Conservation (phyloP, 2,888 invertebrate species). For the Encarsia formosa region DNA sequence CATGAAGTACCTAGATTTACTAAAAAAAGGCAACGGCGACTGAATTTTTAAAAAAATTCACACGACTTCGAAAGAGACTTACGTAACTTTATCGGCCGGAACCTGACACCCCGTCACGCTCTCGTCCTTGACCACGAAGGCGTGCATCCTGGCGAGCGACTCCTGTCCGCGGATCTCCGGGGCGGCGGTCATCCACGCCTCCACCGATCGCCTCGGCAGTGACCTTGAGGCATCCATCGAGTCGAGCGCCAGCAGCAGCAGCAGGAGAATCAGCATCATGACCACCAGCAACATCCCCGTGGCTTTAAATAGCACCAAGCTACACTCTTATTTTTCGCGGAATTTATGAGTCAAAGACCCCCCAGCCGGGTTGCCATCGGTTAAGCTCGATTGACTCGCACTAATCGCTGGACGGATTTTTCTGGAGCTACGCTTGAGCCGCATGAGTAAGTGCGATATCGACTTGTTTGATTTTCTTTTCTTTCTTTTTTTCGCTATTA, state of each 20-base stretch:
- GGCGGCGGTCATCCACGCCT: neutral
- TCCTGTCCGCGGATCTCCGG: no score
- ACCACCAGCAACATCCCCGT: neutral
- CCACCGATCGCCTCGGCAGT: neutral
- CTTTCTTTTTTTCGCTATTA: no score
- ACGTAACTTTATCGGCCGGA: constrained; percentile 31
- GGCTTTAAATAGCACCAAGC: neutral
- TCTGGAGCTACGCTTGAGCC: no score
- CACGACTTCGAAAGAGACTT: no score
- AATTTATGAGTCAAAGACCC: neutral
- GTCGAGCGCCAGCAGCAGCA: neutral
- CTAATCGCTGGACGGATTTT: no score
- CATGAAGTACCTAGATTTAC: constrained; percentile 34
- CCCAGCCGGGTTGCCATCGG: no score
- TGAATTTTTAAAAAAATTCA: no score
- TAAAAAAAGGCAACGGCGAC: no score
- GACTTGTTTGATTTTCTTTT: no score
- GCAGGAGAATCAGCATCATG: neutral
- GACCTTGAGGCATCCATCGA: neutral
- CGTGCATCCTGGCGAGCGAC: constrained; percentile 36
- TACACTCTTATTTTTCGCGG: no score
- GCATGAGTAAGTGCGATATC: no score
- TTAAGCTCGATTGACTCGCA: no score
- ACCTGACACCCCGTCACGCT: constrained; percentile 30
- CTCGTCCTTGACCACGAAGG: constrained; percentile 35